These are phyloP conservation scores for Erythrocebus patas DNA, from an alignment of 2,113 vertebrate species.

Conservation along the genomic window DNA sequence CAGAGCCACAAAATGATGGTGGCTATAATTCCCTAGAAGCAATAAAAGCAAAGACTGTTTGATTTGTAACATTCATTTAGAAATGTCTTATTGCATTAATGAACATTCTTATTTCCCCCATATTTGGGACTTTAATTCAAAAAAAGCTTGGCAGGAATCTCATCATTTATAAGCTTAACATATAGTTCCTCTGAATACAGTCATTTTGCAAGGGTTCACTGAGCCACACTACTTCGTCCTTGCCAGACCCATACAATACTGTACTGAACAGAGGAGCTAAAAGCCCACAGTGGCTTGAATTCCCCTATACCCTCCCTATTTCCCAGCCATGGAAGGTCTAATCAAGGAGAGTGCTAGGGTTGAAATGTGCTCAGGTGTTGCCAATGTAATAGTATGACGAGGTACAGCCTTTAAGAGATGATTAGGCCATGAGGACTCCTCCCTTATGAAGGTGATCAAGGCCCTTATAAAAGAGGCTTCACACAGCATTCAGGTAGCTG, in stretches of 20 bases:
- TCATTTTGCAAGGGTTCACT: background rate
- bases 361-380: background rate
- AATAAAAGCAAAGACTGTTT: constrained; percentile 63
- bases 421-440: background rate
- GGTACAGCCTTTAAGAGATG: background rate
- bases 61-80: constrained; percentile 4
- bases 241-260: background rate
- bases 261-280: background rate
- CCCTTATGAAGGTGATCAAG: background rate
- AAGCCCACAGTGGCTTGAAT: background rate
- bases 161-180: constrained; percentile 34
- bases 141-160: constrained; percentile 27
- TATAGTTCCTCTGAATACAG: background rate
- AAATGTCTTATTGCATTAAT: background rate
- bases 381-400: background rate
- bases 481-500: background rate
- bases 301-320: background rate
- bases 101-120: background rate
- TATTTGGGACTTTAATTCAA: constrained; percentile 1
- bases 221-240: background rate
- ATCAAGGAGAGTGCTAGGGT: background rate
- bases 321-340: background rate
- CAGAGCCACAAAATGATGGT: constrained; percentile 16
- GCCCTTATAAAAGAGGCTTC: background rate
- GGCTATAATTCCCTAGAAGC: constrained; percentile 41